Evolutionary conservation across 2,888 invertebrate species (phyloP), one percentile per base, ranked within the genome.

Genomic region (Agrilus mali): DNA sequence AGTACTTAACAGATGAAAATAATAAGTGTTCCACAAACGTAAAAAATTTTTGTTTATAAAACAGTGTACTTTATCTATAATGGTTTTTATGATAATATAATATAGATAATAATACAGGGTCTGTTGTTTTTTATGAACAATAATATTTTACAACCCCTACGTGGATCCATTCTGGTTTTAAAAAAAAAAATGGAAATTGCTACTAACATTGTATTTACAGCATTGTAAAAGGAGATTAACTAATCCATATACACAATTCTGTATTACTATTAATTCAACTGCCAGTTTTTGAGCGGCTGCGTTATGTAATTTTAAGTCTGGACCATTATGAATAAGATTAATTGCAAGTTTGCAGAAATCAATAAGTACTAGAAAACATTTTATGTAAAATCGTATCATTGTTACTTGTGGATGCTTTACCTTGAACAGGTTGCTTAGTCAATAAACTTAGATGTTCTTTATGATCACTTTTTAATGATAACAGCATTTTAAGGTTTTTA

Each of bases 141-240:
- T n/a, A n/a, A n/a, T n/a, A n/a, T n/a, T n/a, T n/a, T n/a, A n/a
- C n/a, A n/a, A n/a, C n/a, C n/a, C n/a, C n/a, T n/a, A n/a, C n/a
- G n/a, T n/a, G n/a, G n/a, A n/a, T n/a, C n/a, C n/a, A n/a, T n/a
- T n/a, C n/a, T n/a, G n/a, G n/a, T n/a, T n/a, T n/a, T n/a, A n/a
- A n/a, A n/a, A n/a, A n/a, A n/a, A n/a, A n/a, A n/a, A n/a, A n/a
- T n/a, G n/a, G n/a, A n/a, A n/a, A n/a, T n/a, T n/a, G n/a, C n/a
- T n/a, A n/a, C 67, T 67, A 63, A 80, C 80, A 68, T 79, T 78
- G 49, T 80, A 72, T 65, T 80, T 82, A 53, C 79, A 79, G 50
- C 78, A 77, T 64, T 86, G 77, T 14, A 84, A 66, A 39, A 86
- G 67, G 39, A 86, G 69, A 61, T 83, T 79, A n/a, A 84, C 74